A percentile compares a stretch with the other conserved stretches of the same genome.
Evolutionary conservation across 2,797 vertebrate genomes (phyloP).

Genomic region (Girardinus metallicus): DNA sequence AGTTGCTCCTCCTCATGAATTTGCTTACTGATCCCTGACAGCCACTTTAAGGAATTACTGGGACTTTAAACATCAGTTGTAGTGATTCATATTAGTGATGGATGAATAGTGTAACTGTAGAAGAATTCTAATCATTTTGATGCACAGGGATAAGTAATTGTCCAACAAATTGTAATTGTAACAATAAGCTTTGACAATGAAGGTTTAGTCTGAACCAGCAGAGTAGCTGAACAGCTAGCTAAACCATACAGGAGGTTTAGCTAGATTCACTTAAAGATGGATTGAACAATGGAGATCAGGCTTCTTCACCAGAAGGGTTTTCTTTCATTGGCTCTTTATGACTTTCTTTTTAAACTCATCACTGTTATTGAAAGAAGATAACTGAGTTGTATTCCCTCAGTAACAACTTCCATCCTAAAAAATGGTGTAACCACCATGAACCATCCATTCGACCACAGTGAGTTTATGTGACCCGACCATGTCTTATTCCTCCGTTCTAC

Average conservation of each 20-base stretch:
- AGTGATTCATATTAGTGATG: neutral
- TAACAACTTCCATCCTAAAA: neutral
- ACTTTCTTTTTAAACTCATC: neutral
- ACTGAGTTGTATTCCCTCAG: neutral
- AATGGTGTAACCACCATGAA: neutral
- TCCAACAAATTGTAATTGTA: neutral
- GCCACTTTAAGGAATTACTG: conserved; percentile 47
- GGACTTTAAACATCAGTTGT: conserved; percentile 27
- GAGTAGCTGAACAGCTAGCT: neutral
- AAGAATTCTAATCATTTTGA: neutral
- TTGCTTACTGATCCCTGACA: conserved; percentile 53
- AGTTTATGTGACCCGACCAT: neutral
- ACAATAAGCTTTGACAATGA: neutral
- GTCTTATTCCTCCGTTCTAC: neutral
- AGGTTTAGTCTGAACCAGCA: neutral
- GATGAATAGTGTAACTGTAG: conserved; percentile 5
- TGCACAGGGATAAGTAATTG: neutral
- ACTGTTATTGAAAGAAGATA: neutral
- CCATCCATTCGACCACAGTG: neutral
- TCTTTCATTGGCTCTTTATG: neutral
- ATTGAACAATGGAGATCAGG: neutral
- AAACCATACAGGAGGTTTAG: neutral
- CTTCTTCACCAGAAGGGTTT: too few species aligned
- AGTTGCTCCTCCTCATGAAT: conserved; percentile 56
- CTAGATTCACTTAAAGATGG: neutral